Evolutionary conservation across 2,113 vertebrate genomes (phyloP), one percentile per base, ranked within the genome.

Genomic region (Melozone crissalis): DNA sequence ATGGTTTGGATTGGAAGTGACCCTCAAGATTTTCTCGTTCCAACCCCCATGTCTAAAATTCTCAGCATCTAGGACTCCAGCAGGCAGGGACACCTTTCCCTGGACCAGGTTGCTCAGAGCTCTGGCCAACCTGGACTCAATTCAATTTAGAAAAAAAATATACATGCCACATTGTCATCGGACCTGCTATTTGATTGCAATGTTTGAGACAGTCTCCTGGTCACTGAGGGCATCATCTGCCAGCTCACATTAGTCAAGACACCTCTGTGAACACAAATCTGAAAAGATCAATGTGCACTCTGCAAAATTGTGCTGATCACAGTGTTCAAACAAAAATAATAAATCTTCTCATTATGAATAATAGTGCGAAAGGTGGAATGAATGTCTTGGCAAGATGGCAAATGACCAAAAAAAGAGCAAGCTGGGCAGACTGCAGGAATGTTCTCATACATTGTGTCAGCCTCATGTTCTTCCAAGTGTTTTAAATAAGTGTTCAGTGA

Each of bases 401-500:
- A 87, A 73, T 54, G 15, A 17, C 19, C 15, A 81, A 49, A 5
- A 52, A 76, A 91, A 77, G 27, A 66, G n/a, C 18, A 66, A 41
- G 33, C 39, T 71, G 17, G 54, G 76, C 52, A 81, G 83, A 55
- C 55, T 59, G 28, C 52, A 74, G 91, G 37, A 35, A 16, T 74
- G 66, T 91, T 96, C 44, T 85, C 84, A 31, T 65, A 44, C 6
- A 15, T 28, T 66, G 3, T 95, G 47, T 55, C 61, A 97, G 58
- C 22, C 21, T 84, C 27, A 8, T 6, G 1, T 95, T 95, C 91
- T 92, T 95, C 71, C 66, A 87, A 77, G 33, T 93, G 74, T 89
- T 96, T 97, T 94, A 87, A 96, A 58, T 93, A 96, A 96, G 47
- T 16, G 78, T 68, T 73, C 51, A 73, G 74, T 62, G 73, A 80